Base-by-base conservation (phyloP, 1,140 invertebrate genomes). In the Ceratoteleas bidentatus region DNA sequence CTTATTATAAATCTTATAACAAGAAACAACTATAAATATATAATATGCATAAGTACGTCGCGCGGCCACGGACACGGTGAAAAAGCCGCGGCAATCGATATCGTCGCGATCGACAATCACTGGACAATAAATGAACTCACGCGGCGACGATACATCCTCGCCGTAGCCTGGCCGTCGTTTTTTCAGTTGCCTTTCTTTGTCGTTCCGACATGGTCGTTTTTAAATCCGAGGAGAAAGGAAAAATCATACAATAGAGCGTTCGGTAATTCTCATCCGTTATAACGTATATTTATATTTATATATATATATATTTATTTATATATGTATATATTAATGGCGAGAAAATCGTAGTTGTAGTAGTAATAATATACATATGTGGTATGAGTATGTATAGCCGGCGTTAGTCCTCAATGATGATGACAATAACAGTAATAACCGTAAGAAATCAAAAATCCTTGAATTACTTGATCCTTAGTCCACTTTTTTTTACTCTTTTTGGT, bases 401-500 rank as follows among this genome's bases (percentile, higher is more conserved):
- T 84, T 83, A 86, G 77, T 83, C 84, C 85, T 86, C 86, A 77
- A 83, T 86, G 81, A 84, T 87, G 86, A 88, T 84, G 75, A 73
- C n/a, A 87, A 83, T 85, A 87, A 86, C 85, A 87, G 84, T 83
- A 85, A 87, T 83, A 85, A 77, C 75, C 68, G 85, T 84, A 81
- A 79, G 62, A 85, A 87, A 88, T 86, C 86, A 87, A 87, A 84
- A 85, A 88, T 47, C 86, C 80, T n/a, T n/a, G n/a, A 89, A 87
- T 90, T 86, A 87, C 82, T 89, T 90, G 89, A 9, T 72, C 9
- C n/a, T n/a, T n/a, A n/a, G n/a, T 80, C 73, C 36, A 47, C 61
- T 76, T 54, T 72, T 70, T 76, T 61, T 61, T 61, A 45, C 16
- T 34, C 24, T 62, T 62, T 49, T 11, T 60, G 14, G 34, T 34